Evolutionary conservation across 2,888 invertebrate genomes (phyloP).

Genomic region (Dorcus parallelipipedus): DNA sequence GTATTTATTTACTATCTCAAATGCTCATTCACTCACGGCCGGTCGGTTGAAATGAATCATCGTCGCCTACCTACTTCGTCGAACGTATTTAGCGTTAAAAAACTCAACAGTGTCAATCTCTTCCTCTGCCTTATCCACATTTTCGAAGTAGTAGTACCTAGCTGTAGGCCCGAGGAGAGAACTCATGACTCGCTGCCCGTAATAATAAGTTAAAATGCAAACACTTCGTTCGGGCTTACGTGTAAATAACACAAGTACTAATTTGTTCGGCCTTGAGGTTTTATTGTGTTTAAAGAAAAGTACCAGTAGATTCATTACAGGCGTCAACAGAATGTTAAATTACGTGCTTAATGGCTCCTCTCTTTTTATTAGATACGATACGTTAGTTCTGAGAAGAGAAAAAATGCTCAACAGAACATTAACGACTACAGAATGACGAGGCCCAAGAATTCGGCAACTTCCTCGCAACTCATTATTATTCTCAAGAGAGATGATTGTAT

Average conservation of each 20-base stretch:
- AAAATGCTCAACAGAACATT: no score
- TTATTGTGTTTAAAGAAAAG: constrained; percentile 1
- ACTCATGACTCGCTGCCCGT: neutral
- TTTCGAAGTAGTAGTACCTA: neutral
- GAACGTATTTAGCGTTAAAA: neutral
- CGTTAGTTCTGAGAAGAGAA: no score
- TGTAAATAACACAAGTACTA: neutral
- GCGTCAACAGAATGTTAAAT: no score
- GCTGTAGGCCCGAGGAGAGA: neutral
- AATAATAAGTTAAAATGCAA: constrained; percentile 1
- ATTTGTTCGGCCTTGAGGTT: constrained; percentile 2
- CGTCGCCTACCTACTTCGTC: constrained; percentile 6
- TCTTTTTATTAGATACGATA: no score
- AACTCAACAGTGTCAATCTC: neutral
- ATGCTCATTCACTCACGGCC: constrained; percentile 5
- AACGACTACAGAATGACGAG: no score
- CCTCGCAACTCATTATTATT: no score
- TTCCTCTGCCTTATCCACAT: constrained; percentile 3
- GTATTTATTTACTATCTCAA: constrained; percentile 12
- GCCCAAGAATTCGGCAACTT: no score
- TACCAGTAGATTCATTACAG: no score
- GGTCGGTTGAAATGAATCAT: constrained; percentile 7
- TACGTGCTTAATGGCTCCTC: no score
- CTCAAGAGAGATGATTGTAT: no score
- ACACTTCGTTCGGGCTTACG: neutral